These are phyloP conservation scores for Thaleichthys pacificus DNA, from an alignment of 2,797 vertebrate genomes.

Conservation along the genomic window DNA sequence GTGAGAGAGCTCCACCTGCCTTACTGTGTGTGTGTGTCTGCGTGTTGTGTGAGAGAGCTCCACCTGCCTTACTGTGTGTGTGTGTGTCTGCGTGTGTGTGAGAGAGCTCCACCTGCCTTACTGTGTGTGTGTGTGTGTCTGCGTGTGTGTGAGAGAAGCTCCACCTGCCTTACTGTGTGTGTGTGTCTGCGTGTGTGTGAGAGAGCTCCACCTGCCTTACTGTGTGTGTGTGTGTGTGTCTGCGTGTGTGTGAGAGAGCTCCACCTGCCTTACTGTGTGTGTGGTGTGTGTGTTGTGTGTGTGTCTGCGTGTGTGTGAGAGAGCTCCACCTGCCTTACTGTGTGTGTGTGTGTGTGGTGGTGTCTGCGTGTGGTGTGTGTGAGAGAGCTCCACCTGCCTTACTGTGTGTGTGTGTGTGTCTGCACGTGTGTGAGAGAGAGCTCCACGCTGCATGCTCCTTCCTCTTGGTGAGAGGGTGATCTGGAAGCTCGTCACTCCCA, in stretches of 20 bases:
- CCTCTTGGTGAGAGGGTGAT: slow-evolving; percentile 89
- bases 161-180: neutral
- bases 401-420: neutral
- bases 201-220: too few species aligned
- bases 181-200: too few species aligned
- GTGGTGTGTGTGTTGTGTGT: neutral
- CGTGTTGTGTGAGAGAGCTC: too few species aligned
- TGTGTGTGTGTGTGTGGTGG: neutral
- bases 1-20: too few species aligned
- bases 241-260: too few species aligned
- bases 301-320: slow-evolving; percentile 1
- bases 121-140: too few species aligned
- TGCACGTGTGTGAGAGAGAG: too few species aligned
- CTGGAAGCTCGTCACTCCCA: slow-evolving; percentile 96
- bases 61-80: too few species aligned
- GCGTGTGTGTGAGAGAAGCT: neutral
- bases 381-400: neutral
- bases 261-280: neutral
- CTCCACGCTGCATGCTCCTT: slow-evolving; percentile 93
- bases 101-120: too few species aligned
- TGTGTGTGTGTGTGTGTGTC: too few species aligned
- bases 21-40: too few species aligned
- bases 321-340: neutral
- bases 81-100: too few species aligned
- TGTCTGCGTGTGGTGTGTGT: neutral